Conservation (phyloP, 2,113 vertebrate species). For the Dascyllus trimaculatus region DNA sequence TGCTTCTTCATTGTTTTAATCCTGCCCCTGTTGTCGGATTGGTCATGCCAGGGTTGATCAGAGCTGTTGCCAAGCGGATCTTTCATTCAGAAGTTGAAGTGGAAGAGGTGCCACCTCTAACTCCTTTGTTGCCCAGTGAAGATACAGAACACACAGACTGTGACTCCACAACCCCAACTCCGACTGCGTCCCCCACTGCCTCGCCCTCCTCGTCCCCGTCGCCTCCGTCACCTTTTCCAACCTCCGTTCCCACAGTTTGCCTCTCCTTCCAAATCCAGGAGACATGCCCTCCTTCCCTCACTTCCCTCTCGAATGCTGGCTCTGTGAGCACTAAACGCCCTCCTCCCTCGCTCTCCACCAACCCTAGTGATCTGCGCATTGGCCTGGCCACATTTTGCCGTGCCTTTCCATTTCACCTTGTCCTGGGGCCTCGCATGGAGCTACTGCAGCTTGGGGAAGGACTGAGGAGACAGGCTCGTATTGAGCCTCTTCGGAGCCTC, state of each 20-base stretch:
- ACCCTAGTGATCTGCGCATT: slow-evolving; percentile 92
- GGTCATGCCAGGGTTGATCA: slow-evolving; percentile 95
- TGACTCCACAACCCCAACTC: slow-evolving; percentile 84
- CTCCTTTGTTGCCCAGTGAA: slow-evolving; percentile 74
- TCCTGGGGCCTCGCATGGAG: slow-evolving; percentile 93
- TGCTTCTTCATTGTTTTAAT: slow-evolving; percentile 96
- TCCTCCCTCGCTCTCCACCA: slow-evolving; percentile 86
- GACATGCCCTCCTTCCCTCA: slow-evolving; percentile 78
- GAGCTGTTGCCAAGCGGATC: slow-evolving; percentile 93
- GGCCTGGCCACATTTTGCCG: slow-evolving; percentile 96
- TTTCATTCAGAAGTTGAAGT: slow-evolving; percentile 92
- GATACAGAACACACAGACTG: slow-evolving; percentile 86
- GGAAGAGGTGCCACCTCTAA: slow-evolving; percentile 89
- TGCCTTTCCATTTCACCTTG: slow-evolving; percentile 96
- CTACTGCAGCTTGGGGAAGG: slow-evolving; percentile 96
- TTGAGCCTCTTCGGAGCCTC: slow-evolving; percentile 90
- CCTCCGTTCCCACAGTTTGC: slow-evolving; percentile 79
- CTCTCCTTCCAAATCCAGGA: slow-evolving; percentile 93
- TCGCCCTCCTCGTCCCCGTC: slow-evolving; percentile 86
- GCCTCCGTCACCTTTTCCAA: slow-evolving; percentile 64
- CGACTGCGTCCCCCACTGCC: slow-evolving; percentile 64
- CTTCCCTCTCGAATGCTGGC: slow-evolving; percentile 82
- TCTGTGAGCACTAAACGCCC: slow-evolving; percentile 83
- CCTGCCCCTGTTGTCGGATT: slow-evolving; percentile 93
- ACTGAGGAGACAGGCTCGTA: slow-evolving; percentile 91